These are phyloP conservation scores for Pseudorasbora parva DNA, from an alignment of 2,113 vertebrate species.

Conservation along the genomic window DNA sequence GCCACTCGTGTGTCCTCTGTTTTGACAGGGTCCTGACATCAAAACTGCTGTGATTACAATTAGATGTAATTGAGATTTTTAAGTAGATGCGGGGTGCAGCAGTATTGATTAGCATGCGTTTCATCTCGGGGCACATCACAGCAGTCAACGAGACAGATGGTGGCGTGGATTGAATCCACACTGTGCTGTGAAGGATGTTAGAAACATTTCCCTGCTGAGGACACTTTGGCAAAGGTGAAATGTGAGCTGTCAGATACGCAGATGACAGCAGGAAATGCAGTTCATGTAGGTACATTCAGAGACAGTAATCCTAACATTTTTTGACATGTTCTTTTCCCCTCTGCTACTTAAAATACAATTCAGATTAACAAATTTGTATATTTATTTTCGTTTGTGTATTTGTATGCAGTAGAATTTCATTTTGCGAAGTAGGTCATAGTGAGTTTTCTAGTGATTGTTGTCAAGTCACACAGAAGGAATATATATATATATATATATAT, in stretches of 20 bases:
- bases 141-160: constrained; percentile 49
- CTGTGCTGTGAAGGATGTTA: constrained; percentile 51
- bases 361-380: background rate
- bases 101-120: constrained; percentile 59
- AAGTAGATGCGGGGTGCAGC: constrained; percentile 44
- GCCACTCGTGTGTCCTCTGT: constrained; percentile 3
- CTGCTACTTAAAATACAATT: background rate
- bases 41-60: constrained; percentile 59
- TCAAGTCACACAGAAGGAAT: background rate
- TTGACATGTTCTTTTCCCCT: background rate
- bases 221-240: constrained; percentile 60
- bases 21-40: constrained; percentile 44
- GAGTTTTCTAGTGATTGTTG: background rate
- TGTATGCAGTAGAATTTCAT: background rate
- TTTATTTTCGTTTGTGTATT: background rate
- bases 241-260: constrained; percentile 64
- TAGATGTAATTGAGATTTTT: constrained; percentile 59
- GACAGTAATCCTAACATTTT: background rate
- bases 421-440: background rate
- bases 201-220: constrained; percentile 59
- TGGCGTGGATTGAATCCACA: constrained; percentile 64
- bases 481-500: too few species aligned
- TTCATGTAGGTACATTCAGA: constrained; percentile 48
- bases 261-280: constrained; percentile 65
- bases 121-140: constrained; percentile 57